Conservation (phyloP, 1,140 invertebrate species). For the Lordiphosa stackelbergi region DNA sequence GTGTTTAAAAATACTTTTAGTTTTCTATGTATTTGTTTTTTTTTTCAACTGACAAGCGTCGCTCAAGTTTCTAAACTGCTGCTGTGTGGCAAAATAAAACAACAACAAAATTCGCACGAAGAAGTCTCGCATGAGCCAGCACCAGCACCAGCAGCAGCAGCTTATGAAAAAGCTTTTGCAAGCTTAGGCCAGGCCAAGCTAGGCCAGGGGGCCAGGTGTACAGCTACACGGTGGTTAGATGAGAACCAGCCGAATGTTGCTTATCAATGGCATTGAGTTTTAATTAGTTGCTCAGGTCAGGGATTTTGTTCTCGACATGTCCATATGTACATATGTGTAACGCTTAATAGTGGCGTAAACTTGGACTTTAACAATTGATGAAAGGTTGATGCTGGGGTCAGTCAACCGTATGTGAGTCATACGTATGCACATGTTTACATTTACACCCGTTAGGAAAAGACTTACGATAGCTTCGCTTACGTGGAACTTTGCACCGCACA, state of each 20-base stretch:
- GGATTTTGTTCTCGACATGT: slow-evolving; percentile 9
- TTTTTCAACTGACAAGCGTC: slow-evolving; percentile 1
- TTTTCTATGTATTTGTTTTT: neutral
- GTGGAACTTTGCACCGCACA: too few species aligned
- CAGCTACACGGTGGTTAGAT: slow-evolving; percentile 7
- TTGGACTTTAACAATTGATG: too few species aligned
- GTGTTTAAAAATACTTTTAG: too few species aligned
- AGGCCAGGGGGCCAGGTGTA: slow-evolving; percentile 18
- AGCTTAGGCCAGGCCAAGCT: slow-evolving; percentile 7
- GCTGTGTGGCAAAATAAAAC: slow-evolving; percentile 6
- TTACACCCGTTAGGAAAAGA: too few species aligned
- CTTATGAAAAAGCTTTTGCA: slow-evolving; percentile 16
- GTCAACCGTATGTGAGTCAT: too few species aligned
- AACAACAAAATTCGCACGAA: slow-evolving; percentile 7
- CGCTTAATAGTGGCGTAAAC: too few species aligned
- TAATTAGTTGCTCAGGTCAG: slow-evolving; percentile 33
- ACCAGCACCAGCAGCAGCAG: neutral
- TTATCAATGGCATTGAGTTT: slow-evolving; percentile 7
- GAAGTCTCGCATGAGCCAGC: slow-evolving; percentile 9
- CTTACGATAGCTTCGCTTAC: too few species aligned
- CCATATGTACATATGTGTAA: slow-evolving; percentile 16
- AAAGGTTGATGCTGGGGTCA: too few species aligned
- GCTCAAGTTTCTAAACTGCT: slow-evolving; percentile 37
- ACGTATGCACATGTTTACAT: too few species aligned
- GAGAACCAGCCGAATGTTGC: slow-evolving; percentile 24